Conservation (phyloP, 1,140 invertebrate species). For the Rhyzopertha dominica region DNA sequence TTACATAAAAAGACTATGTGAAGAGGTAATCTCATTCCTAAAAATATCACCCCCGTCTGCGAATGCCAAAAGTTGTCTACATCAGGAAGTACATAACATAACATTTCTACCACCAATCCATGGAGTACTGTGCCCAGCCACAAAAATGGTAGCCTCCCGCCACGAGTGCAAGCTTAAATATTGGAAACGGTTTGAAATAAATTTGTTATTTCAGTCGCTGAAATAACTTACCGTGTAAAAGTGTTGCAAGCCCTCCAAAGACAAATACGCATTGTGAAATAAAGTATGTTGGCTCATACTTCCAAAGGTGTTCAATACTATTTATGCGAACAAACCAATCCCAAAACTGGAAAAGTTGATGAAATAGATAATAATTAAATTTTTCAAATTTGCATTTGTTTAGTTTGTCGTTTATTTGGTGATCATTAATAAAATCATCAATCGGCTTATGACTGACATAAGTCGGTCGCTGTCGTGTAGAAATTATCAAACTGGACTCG, state of each 20-base stretch:
- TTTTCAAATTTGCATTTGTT: no score
- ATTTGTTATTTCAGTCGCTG: slow-evolving; percentile 7
- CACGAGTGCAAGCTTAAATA: slow-evolving; percentile 57
- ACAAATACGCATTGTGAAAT: slow-evolving; percentile 52
- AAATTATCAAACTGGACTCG: no score
- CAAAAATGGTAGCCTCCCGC: slow-evolving; percentile 64
- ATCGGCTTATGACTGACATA: no score
- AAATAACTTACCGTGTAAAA: slow-evolving; percentile 53
- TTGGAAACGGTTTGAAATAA: slow-evolving; percentile 16
- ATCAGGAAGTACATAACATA: slow-evolving; percentile 59
- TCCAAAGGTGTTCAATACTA: slow-evolving; percentile 50
- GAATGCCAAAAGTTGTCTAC: slow-evolving; percentile 77
- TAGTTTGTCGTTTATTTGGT: no score
- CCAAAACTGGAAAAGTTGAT: slow-evolving; percentile 50
- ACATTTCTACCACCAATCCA: slow-evolving; percentile 57
- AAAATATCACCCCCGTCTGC: slow-evolving; percentile 64
- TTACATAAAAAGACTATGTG: slow-evolving; percentile 70
- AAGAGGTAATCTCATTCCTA: slow-evolving; percentile 62
- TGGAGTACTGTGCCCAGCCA: slow-evolving; percentile 66
- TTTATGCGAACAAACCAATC: slow-evolving; percentile 53
- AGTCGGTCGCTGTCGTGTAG: no score
- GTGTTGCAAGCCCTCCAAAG: slow-evolving; percentile 52
- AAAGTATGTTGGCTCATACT: slow-evolving; percentile 56
- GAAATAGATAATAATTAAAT: no score
- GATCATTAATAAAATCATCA: no score